Evolutionary conservation across 2,797 vertebrate genomes (phyloP).

Genomic region (Columba guinea): DNA sequence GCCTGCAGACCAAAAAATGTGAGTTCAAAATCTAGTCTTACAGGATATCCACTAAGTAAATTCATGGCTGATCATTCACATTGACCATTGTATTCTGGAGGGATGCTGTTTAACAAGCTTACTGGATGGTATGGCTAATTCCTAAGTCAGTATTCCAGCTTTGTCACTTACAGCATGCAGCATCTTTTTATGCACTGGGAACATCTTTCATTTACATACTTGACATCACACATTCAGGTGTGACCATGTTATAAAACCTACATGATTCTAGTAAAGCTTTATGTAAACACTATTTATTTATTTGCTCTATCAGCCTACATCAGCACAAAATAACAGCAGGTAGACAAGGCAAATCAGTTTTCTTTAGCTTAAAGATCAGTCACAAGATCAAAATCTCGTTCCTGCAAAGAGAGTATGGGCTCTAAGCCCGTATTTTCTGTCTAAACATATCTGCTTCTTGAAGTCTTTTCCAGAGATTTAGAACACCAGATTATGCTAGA

Average conservation of each 20-base stretch:
- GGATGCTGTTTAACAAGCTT: not conserved
- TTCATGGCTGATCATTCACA: not conserved
- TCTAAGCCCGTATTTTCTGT: not conserved
- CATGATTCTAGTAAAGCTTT: conserved; percentile 4
- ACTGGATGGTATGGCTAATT: not conserved
- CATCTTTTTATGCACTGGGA: conserved; percentile 14
- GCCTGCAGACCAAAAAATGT: not conserved
- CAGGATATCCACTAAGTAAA: not conserved
- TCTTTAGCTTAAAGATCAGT: conserved; percentile 7
- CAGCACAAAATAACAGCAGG: conserved; percentile 35
- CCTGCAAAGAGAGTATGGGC: not conserved
- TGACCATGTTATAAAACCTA: conserved; percentile 27
- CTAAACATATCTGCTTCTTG: not conserved
- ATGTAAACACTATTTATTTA: conserved; percentile 36
- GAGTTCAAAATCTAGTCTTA: not conserved
- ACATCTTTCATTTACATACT: conserved; percentile 40
- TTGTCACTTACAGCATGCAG: conserved; percentile 12
- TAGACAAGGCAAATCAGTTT: conserved; percentile 8
- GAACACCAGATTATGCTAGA: not conserved
- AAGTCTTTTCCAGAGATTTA: not conserved
- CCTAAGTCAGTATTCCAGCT: conserved; percentile 29
- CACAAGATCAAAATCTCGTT: not conserved
- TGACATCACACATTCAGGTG: conserved; percentile 15
- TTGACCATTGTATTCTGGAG: not conserved
- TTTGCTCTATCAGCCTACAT: not conserved